phyloP scores from a whole-genome alignment of 2,113 vertebrate species.

The Corythornis cristatus region DNA sequence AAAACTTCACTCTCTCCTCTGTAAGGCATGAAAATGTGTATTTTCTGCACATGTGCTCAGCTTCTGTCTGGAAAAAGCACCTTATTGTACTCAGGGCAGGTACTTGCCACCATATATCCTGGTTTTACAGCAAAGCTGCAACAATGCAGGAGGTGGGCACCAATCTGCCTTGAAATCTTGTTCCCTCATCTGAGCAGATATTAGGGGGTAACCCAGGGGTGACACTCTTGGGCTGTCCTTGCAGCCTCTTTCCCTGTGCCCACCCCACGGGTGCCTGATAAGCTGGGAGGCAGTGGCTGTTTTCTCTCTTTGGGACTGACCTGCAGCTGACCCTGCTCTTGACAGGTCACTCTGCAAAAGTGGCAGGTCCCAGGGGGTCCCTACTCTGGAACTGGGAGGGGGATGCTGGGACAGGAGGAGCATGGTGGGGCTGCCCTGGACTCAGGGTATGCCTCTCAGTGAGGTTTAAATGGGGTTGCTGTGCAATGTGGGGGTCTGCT shows the following conservation, averaged over 20 bases:
- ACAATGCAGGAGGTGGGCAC: accelerated
- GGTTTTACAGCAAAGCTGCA: not conserved
- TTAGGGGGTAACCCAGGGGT: not conserved
- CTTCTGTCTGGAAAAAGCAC: not conserved
- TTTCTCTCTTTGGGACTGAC: constrained; percentile 59
- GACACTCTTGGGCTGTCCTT: not conserved
- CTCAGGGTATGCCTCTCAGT: not conserved
- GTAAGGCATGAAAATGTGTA: not conserved
- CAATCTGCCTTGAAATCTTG: not conserved
- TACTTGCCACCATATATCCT: accelerated
- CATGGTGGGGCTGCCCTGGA: accelerated
- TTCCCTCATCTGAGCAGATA: not conserved
- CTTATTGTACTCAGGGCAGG: not conserved
- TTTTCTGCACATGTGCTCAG: not conserved
- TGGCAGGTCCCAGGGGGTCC: accelerated
- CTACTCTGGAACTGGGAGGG: not conserved
- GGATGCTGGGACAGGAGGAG: not conserved
- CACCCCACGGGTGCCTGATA: constrained; percentile 33
- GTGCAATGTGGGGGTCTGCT: accelerated
- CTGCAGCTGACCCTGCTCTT: constrained; percentile 38
- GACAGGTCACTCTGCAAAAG: not conserved
- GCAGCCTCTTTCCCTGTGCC: not conserved
- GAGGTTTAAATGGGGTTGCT: accelerated
- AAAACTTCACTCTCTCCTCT: not conserved
- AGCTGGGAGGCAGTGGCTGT: not conserved